These are phyloP conservation scores for Hippasteria phrygiana DNA, from an alignment of 53 echinoderm and acorn worm genomes.

Conservation along the genomic window DNA sequence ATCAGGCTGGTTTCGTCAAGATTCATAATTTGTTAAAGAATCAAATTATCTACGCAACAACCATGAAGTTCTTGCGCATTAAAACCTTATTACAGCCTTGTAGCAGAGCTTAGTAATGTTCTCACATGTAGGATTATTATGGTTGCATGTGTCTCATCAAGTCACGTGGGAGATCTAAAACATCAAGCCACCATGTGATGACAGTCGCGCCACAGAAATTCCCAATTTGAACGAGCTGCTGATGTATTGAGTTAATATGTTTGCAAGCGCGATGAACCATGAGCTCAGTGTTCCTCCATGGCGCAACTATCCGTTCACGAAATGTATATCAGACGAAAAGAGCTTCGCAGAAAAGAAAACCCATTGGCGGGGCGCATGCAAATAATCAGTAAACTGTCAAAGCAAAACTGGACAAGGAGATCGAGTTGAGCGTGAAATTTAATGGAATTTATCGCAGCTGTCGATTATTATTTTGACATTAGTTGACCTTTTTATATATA, in stretches of 20 bases:
- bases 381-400: no score
- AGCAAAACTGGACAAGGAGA: no score
- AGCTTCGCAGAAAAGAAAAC: background rate
- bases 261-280: slow-evolving; percentile 3
- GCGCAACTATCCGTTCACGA: background rate
- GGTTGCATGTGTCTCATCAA: slow-evolving; percentile 1
- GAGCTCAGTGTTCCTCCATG: no score
- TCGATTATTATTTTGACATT: background rate
- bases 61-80: background rate
- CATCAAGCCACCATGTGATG: background rate
- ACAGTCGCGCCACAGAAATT: background rate
- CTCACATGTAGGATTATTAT: background rate
- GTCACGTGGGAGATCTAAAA: background rate
- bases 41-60: no score
- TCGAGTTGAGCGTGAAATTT: background rate
- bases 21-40: no score
- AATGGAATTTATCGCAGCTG: background rate
- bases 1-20: no score
- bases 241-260: slow-evolving; percentile 1
- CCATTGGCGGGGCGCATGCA: background rate
- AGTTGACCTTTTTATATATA: background rate
- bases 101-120: no score
- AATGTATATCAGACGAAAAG: background rate
- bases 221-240: background rate
- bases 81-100: background rate